Base-by-base conservation (phyloP, 2,113 vertebrate genomes). In the Nesogale talazaci region DNA sequence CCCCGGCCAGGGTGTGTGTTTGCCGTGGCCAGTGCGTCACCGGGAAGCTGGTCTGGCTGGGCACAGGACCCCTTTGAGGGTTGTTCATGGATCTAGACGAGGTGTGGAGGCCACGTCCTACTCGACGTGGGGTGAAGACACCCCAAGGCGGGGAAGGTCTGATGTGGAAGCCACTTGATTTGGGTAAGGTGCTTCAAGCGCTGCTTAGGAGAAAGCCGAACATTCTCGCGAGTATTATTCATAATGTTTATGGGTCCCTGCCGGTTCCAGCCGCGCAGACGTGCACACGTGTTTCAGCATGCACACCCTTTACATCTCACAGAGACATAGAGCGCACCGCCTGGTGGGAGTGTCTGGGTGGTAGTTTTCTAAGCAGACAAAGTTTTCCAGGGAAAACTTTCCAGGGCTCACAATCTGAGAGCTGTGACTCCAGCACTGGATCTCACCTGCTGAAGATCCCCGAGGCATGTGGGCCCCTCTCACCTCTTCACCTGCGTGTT, bases 141-240 rank as follows among this genome's bases (percentile, higher is more conserved):
- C 56, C 79, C 76, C 23, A 74, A 69, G 75, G 67, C 38, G 6
- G 67, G 29, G 65, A 83, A 77, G 38, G 23, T 74, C 29, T 22
- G 87, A 81, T 75, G 6, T 7, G 77, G 85, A 91, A 96, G 78
- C 61, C 70, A 57, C 25, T 85, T 31, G 86, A 69, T 95, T 88
- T 76, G 67, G 78, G 34, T 19, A 61, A 93, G 78, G 78, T 38
- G 61, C 81, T 93, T 74, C 16, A n/a, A 92, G 76, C 75, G 25
- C 36, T 38, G 76, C 87, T 82, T 91, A 67, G 82, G 94, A 57
- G 94, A 96, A 95, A 95, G 94, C 93, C 77, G 25, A 87, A 38
- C 95, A 94, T 96, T 96, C 95, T 95, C 91, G 25, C 75, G 75
- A 85, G 95, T 91, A 94, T 97, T 97, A 96, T 97, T 97, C 95